Evolutionary conservation across 2,888 invertebrate species (phyloP).

Genomic region (Phalera bucephala): DNA sequence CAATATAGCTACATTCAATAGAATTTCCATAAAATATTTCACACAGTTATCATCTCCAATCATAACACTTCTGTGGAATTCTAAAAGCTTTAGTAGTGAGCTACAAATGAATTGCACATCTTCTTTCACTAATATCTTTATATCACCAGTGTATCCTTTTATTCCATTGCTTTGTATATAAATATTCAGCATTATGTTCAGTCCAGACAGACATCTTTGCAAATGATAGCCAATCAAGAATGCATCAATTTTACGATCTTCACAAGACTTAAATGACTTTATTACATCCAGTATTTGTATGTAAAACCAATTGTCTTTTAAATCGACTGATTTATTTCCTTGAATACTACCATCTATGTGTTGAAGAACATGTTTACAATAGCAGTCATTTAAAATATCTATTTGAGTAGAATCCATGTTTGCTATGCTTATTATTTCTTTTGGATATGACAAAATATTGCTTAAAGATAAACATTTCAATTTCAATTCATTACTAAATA

Average conservation of each 20-base stretch:
- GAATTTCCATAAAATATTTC: conserved; percentile 43
- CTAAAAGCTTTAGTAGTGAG: conserved; percentile 42
- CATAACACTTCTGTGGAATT: conserved; percentile 38
- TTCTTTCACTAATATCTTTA: conserved; percentile 30
- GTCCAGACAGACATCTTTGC: conserved; percentile 44
- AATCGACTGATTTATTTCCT: conserved; percentile 22
- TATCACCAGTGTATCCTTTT: conserved; percentile 4
- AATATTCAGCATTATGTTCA: conserved; percentile 52
- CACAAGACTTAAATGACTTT: conserved; percentile 46
- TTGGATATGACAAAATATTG: conserved; percentile 43
- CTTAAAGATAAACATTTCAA: conserved; percentile 53
- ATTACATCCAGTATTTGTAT: conserved; percentile 48
- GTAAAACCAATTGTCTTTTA: conserved; percentile 54
- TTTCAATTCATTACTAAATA: conserved; percentile 54
- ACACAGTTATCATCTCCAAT: conserved; percentile 32
- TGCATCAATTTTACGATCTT: conserved; percentile 42
- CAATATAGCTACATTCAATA: conserved; percentile 42
- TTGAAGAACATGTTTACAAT: conserved; percentile 44
- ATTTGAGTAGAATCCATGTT: conserved; percentile 54
- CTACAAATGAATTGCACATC: conserved; percentile 36
- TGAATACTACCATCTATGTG: conserved; percentile 35
- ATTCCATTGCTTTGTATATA: conserved; percentile 26
- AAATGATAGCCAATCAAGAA: conserved; percentile 55
- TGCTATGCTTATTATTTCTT: conserved; percentile 45
- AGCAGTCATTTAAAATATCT: conserved; percentile 46